A percentile compares a stretch with the other conserved stretches of the same genome.
These are phyloP conservation scores for Lepidocyrtoides sp. DNA, from an alignment of 2,888 invertebrate species.

Conservation along the genomic window DNA sequence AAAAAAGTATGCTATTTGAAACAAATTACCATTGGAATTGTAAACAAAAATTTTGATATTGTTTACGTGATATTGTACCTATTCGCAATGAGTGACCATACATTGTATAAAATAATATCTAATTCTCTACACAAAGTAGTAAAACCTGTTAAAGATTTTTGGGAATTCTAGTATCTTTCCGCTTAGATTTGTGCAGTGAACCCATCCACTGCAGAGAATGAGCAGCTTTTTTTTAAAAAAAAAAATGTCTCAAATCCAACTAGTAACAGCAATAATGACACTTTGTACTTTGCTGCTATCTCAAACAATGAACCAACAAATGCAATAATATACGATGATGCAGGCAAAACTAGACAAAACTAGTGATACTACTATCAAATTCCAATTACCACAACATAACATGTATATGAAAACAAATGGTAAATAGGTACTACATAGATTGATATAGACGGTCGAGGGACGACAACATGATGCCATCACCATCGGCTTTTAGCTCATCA, in stretches of 20 bases:
- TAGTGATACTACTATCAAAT: background rate
- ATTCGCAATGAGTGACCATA: background rate
- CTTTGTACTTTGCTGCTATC: background rate
- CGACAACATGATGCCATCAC: slow-evolving; percentile 10
- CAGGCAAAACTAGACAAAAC: background rate
- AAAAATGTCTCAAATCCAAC: slow-evolving; percentile 16
- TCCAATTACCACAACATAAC: background rate
- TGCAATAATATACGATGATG: background rate
- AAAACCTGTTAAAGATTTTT: slow-evolving; percentile 43
- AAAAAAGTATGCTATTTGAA: too few species aligned
- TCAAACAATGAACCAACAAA: background rate
- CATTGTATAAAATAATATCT: too few species aligned
- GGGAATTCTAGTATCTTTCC: slow-evolving; percentile 47
- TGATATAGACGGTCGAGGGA: background rate
- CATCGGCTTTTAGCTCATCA: background rate
- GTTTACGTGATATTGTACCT: background rate
- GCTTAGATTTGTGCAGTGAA: background rate
- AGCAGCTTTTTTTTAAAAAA: background rate
- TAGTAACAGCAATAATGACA: background rate
- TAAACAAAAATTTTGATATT: background rate
- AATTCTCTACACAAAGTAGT: background rate
- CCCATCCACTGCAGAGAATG: too few species aligned
- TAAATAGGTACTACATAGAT: background rate
- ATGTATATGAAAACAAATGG: background rate
- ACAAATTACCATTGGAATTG: too few species aligned